Evolutionary conservation across 2,888 invertebrate genomes (phyloP).

Genomic region (Reticulitermes lucifugus): DNA sequence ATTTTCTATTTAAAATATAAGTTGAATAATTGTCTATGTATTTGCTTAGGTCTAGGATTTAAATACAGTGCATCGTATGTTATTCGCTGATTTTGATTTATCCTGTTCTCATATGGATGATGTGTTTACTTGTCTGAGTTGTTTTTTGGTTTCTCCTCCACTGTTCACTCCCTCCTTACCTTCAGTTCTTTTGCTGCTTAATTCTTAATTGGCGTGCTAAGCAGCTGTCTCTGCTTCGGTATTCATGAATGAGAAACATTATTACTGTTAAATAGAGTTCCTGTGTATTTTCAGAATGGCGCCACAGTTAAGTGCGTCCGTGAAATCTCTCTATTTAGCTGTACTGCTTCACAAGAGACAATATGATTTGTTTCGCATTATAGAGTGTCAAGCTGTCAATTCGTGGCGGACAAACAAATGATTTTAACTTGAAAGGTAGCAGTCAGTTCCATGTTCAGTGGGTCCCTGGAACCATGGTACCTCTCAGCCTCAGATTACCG

Average conservation of each 20-base stretch:
- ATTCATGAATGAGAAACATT: not conserved
- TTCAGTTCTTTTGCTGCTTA: constrained; percentile 1
- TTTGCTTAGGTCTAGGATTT: not conserved
- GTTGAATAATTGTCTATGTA: not conserved
- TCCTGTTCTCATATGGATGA: not conserved
- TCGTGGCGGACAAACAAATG: not conserved
- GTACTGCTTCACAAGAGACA: not conserved
- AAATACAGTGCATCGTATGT: not conserved
- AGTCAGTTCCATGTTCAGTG: too few relatives aligned
- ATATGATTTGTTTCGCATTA: not conserved
- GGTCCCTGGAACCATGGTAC: too few relatives aligned
- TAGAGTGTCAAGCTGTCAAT: not conserved
- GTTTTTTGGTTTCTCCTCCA: not conserved
- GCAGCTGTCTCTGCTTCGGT: constrained; percentile 3
- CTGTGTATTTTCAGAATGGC: not conserved
- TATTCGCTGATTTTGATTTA: not conserved
- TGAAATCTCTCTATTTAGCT: not conserved
- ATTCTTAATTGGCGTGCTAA: constrained; percentile 20
- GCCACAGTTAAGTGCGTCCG: not conserved
- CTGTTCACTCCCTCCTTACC: not conserved
- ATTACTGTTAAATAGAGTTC: not conserved
- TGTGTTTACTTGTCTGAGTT: constrained; percentile 10
- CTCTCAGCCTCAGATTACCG: too few relatives aligned
- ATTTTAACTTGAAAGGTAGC: too few relatives aligned
- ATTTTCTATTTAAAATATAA: not conserved